Base-by-base conservation (phyloP, 1,140 invertebrate genomes). In the Drosophila punjabiensis region DNA sequence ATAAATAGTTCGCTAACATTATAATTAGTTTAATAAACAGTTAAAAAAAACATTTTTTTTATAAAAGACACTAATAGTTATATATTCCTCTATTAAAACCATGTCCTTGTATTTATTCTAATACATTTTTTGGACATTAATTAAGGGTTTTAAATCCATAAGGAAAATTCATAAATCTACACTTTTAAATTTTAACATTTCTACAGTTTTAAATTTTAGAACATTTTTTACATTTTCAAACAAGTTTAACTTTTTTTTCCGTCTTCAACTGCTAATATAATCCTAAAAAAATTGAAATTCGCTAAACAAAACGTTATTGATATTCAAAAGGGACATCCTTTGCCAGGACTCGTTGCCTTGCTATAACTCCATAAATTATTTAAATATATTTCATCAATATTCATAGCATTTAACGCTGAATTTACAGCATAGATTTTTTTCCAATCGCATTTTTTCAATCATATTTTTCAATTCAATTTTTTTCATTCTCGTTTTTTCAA, bases 381-480 rank as follows among this genome's bases (percentile, higher is more conserved):
- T 20, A 52, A 18, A 53, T 37, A 53, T 32, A 24, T 24, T 35
- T 4, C 4, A 39, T 62, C 6, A 69, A 64, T 45, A 63, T 75
- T 63, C 59, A 75, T 35, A 55, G 50, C 30, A 33, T 37, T 24
- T 55, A 73, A 60, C 35, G 28, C 30, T 11, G n/a, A 68, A 68
- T 16, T 14, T 14, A 1, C 5, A 20, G 55, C 37, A 45, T 33
- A 33, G 16, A 24, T 35, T 50, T 63, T 50, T n/a, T 60, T 45
- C 53, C 55, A 39, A 39, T 30, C 5, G 5, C 0, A 7, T 47
- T 32, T 56, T 37, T 58, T 39, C 13, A 43, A 18, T 18, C 4
- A 7, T 20, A 30, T 37, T 41, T 37, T 59, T 18, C 2, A 33
- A n/a, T 28, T 4, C 7, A 4, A n/a, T 43, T 45, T 45, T 18